These are phyloP conservation scores for Acanthococcus lagerstroemiae DNA, from an alignment of 2,888 invertebrate species.

Conservation along the genomic window DNA sequence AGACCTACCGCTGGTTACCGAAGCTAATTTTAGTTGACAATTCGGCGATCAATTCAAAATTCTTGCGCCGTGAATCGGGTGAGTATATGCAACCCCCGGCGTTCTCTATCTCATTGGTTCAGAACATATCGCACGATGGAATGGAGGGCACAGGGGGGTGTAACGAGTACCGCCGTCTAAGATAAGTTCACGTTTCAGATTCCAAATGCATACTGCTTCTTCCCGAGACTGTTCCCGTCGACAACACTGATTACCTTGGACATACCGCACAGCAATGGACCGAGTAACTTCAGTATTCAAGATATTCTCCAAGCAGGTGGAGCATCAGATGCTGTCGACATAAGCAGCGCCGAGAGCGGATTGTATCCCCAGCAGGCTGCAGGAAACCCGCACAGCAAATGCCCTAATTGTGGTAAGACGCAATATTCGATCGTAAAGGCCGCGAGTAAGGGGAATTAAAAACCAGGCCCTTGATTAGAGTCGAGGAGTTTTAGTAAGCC, in stretches of 20 bases:
- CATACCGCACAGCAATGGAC: slow-evolving; percentile 14
- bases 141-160: background rate
- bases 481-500: too few species aligned
- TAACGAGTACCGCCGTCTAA: background rate
- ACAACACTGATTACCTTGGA: slow-evolving; percentile 6
- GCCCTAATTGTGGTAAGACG: slow-evolving; percentile 11
- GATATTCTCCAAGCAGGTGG: background rate
- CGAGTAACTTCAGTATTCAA: background rate
- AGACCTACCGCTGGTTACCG: too few species aligned
- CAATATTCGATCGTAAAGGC: background rate
- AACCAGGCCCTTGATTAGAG: too few species aligned
- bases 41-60: too few species aligned
- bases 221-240: slow-evolving; percentile 12
- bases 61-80: too few species aligned
- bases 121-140: too few species aligned
- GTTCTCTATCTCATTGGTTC: too few species aligned
- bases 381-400: background rate
- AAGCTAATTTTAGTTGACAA: too few species aligned
- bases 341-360: background rate
- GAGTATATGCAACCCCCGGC: too few species aligned
- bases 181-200: slow-evolving; percentile 4
- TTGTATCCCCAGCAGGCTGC: background rate
- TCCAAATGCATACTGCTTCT: background rate
- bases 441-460: background rate
- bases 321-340: background rate